Evolutionary conservation across 2,888 invertebrate genomes (phyloP).

Genomic region (Tipula helvola): DNA sequence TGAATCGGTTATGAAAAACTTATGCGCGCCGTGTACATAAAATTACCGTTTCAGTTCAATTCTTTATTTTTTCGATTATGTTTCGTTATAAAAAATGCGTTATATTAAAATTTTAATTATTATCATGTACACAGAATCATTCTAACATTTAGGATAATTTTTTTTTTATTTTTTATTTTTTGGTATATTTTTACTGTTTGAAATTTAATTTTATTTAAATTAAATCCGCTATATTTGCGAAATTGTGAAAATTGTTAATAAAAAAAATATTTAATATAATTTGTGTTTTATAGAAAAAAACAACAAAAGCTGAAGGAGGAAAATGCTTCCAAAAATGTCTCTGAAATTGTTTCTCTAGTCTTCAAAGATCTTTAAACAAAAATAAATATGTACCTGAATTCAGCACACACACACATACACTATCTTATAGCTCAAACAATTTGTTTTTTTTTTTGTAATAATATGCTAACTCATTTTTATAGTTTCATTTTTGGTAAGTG

Average conservation of each 20-base stretch:
- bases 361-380: background rate
- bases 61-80: background rate
- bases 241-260: background rate
- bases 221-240: background rate
- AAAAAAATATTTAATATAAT: background rate
- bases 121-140: background rate
- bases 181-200: background rate
- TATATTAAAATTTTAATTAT: background rate
- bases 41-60: background rate
- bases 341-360: background rate
- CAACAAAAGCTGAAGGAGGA: background rate
- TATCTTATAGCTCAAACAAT: background rate
- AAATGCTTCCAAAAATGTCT: background rate
- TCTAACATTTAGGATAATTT: background rate
- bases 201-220: background rate
- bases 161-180: background rate
- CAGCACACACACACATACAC: background rate
- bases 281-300: background rate
- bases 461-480: background rate
- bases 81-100: background rate
- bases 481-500: background rate
- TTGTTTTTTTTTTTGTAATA: background rate
- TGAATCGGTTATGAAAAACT: background rate
- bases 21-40: background rate
- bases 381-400: background rate